These are phyloP conservation scores for Oxycera nigricornis DNA, from an alignment of 2,888 invertebrate genomes.

Conservation along the genomic window DNA sequence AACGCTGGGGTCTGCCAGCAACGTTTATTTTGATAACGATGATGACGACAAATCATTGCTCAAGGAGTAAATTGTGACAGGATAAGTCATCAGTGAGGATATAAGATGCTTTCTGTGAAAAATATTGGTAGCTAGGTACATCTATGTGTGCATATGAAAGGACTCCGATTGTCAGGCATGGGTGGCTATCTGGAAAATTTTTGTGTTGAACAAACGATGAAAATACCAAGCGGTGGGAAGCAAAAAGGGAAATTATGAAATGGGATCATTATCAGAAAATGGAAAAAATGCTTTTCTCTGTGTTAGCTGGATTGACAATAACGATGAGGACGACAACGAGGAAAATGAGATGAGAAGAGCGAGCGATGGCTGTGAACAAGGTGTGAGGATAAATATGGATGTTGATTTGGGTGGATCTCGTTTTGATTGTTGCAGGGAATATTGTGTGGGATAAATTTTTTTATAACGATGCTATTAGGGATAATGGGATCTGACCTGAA, in stretches of 20 bases:
- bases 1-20: constrained; percentile 22
- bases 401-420: constrained; percentile 1
- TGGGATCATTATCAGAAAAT: constrained; percentile 47
- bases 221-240: background rate
- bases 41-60: constrained; percentile 43
- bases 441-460: constrained; percentile 22
- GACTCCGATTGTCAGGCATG: too few relatives aligned
- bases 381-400: background rate
- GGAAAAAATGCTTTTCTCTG: constrained; percentile 42
- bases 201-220: background rate
- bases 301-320: constrained; percentile 32
- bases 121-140: too few relatives aligned
- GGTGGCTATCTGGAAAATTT: constrained; percentile 8
- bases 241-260: constrained; percentile 37
- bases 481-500: constrained; percentile 20
- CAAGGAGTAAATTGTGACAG: constrained; percentile 44
- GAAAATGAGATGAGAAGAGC: background rate
- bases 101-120: constrained; percentile 21
- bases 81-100: constrained; percentile 45
- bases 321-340: background rate
- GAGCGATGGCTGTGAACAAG: background rate
- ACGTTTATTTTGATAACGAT: constrained; percentile 5
- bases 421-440: constrained; percentile 25
- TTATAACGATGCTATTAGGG: constrained; percentile 37
- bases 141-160: too few relatives aligned